A percentile compares a stretch with the other conserved stretches of the same genome.
Conservation (phyloP, 2,888 invertebrate genomes). For the Acleris literana region DNA sequence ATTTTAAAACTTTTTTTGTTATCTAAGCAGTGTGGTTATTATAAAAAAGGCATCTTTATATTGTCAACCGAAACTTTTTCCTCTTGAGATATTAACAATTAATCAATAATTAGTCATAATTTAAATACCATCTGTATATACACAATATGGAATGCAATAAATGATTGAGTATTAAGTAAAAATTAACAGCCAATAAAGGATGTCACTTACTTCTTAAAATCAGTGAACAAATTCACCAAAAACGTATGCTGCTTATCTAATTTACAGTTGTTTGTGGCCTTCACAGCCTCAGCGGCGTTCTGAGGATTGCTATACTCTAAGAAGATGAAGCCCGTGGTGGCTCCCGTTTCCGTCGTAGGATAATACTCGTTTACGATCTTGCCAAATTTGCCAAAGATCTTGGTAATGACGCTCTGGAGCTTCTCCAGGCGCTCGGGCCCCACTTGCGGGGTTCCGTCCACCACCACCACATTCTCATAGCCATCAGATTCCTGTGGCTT, state of each 20-base stretch:
- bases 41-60: too few relatives aligned
- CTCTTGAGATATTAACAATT: too few relatives aligned
- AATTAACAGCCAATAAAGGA: not conserved
- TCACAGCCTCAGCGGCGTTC: slow-evolving; percentile 94
- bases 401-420: slow-evolving; percentile 94
- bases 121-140: too few relatives aligned
- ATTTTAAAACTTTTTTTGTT: too few relatives aligned
- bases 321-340: slow-evolving; percentile 96
- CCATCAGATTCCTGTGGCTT: slow-evolving; percentile 98
- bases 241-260: slow-evolving; percentile 98
- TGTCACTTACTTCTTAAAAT: slow-evolving; percentile 94
- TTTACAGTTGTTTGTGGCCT: slow-evolving; percentile 94
- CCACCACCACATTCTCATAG: slow-evolving; percentile 97
- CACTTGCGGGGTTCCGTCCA: slow-evolving; percentile 98
- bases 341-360: slow-evolving; percentile 91
- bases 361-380: slow-evolving; percentile 94
- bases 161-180: too few relatives aligned
- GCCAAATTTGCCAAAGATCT: slow-evolving; percentile 94
- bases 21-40: too few relatives aligned
- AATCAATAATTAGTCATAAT: too few relatives aligned
- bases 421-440: slow-evolving; percentile 96
- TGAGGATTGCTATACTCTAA: slow-evolving; percentile 93
- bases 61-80: too few relatives aligned
- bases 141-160: too few relatives aligned
- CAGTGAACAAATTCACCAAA: slow-evolving; percentile 96